Conservation (phyloP, 2,888 invertebrate genomes). For the Miltochrista miniata region DNA sequence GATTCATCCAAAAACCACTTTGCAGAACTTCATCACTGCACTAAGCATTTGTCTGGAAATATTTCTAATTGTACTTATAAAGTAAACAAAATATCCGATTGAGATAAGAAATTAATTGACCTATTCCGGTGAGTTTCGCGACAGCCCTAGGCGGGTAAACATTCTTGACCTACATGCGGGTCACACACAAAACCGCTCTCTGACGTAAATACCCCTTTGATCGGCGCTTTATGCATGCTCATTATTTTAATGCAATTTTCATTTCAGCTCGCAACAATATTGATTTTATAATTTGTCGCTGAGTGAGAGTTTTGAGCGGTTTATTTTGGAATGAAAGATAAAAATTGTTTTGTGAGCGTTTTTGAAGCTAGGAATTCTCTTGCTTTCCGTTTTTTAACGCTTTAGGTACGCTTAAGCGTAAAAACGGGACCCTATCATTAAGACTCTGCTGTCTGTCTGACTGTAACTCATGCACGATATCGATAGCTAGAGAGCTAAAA, state of each 20-base stretch:
- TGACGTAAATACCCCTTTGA: constrained; percentile 37
- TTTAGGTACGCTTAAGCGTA: too few relatives aligned
- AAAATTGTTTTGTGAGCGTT: too few relatives aligned
- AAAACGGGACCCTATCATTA: too few relatives aligned
- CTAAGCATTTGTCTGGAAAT: too few relatives aligned
- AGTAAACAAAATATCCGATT: background rate
- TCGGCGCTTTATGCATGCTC: constrained; percentile 27
- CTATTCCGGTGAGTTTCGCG: background rate
- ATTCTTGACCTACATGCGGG: constrained; percentile 39
- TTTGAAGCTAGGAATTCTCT: too few relatives aligned
- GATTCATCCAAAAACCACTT: too few relatives aligned
- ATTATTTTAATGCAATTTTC: constrained; percentile 26
- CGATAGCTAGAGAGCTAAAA: too few relatives aligned
- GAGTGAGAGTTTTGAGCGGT: background rate
- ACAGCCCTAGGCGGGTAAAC: constrained; percentile 21
- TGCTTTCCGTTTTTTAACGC: too few relatives aligned
- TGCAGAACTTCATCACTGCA: too few relatives aligned
- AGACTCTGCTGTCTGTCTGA: too few relatives aligned
- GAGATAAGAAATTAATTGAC: background rate
- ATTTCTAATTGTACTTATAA: too few relatives aligned
- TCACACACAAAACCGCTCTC: constrained; percentile 24
- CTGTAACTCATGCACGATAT: too few relatives aligned
- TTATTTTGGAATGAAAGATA: background rate
- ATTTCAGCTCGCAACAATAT: constrained; percentile 22
- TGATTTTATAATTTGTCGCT: constrained; percentile 11